Percentiles rank a stretch among this genome's conserved stretches.
phyloP scores from a whole-genome alignment of 2,797 vertebrate genomes.

The Catamblyrhynchus diadema region DNA sequence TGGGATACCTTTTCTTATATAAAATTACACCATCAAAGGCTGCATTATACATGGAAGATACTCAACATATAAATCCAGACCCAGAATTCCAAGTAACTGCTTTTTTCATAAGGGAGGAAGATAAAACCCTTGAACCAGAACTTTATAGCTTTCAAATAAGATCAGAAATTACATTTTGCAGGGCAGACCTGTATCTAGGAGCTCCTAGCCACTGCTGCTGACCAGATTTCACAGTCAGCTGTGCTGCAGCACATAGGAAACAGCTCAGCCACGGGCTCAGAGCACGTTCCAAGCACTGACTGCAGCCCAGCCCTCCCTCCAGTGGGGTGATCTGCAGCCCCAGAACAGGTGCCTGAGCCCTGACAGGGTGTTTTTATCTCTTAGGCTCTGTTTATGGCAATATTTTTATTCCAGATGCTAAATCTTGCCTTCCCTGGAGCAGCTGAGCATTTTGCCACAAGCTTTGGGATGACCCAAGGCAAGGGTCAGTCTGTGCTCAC shows the following conservation, averaged over 20 bases:
- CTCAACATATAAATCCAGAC: not conserved
- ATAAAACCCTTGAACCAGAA: not conserved
- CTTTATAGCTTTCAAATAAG: not conserved
- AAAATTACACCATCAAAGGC: not conserved
- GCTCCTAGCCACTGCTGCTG: not conserved
- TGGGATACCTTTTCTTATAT: not conserved
- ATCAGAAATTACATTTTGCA: not conserved
- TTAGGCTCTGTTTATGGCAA: not conserved
- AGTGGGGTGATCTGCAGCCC: rapidly evolving
- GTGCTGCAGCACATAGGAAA: not conserved
- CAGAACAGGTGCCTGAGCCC: rapidly evolving
- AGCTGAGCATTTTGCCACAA: not conserved
- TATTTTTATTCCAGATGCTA: not conserved
- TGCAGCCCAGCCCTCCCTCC: not conserved
- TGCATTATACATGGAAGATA: not conserved
- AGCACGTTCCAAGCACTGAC: rapidly evolving
- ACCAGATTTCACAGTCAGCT: not conserved
- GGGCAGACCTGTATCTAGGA: not conserved
- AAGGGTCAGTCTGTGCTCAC: rapidly evolving
- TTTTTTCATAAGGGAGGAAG: not conserved
- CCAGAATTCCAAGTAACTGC: not conserved
- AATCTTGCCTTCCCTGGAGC: not conserved
- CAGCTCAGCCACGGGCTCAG: not conserved
- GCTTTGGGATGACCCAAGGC: not conserved
- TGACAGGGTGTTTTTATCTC: rapidly evolving